Evolutionary conservation across 2,888 invertebrate genomes (phyloP).

Genomic region (Byasa hedistus): DNA sequence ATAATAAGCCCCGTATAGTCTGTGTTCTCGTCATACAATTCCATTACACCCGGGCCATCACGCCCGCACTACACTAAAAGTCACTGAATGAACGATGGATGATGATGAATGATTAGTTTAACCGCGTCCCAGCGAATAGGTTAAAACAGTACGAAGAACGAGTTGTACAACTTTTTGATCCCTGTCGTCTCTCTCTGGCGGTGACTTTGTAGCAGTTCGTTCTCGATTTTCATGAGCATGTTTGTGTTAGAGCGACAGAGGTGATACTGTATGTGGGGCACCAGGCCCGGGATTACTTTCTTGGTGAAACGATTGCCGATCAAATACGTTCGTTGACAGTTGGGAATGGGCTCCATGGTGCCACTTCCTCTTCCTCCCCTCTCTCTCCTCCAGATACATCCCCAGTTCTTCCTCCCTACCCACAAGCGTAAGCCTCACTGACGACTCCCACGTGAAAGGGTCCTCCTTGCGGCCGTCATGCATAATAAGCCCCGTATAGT

Average conservation of each 20-base stretch:
- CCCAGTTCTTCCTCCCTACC: slow-evolving; percentile 63
- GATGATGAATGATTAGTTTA: slow-evolving; percentile 44
- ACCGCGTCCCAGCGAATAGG: slow-evolving; percentile 40
- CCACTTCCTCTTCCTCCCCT: slow-evolving; percentile 73
- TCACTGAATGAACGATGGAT: slow-evolving; percentile 57
- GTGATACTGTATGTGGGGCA: slow-evolving; percentile 60
- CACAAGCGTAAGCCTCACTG: slow-evolving; percentile 57
- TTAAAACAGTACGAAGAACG: slow-evolving; percentile 93
- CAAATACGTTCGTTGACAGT: slow-evolving; percentile 51
- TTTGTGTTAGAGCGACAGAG: slow-evolving; percentile 64
- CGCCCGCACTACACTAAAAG: slow-evolving; percentile 46
- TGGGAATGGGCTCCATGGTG: slow-evolving; percentile 62
- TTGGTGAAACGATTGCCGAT: slow-evolving; percentile 58
- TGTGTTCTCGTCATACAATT: slow-evolving; percentile 51
- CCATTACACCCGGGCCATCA: slow-evolving; percentile 64
- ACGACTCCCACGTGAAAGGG: slow-evolving; percentile 63
- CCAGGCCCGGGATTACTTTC: slow-evolving; percentile 50
- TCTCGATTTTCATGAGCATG: slow-evolving; percentile 86
- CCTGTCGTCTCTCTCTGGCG: slow-evolving; percentile 91
- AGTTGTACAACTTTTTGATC: slow-evolving; percentile 92
- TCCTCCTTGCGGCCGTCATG: slow-evolving; percentile 65
- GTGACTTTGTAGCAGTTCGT: slow-evolving; percentile 88
- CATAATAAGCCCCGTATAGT: slow-evolving; percentile 54
- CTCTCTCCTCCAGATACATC: slow-evolving; percentile 69
- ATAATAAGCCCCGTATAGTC: slow-evolving; percentile 54